phyloP scores from a whole-genome alignment of 2,113 vertebrate species.

The Polypterus bichir region DNA sequence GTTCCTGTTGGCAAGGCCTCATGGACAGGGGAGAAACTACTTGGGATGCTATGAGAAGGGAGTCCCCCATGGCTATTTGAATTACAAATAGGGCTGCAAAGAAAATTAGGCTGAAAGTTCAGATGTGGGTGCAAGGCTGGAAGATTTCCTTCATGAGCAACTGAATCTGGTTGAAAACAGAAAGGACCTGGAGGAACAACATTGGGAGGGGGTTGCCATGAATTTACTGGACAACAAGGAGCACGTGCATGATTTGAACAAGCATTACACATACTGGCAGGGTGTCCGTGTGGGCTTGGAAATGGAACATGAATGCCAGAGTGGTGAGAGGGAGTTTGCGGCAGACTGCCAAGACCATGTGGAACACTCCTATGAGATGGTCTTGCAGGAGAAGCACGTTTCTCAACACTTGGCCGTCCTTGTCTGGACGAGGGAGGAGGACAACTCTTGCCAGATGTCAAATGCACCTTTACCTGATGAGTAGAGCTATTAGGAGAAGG shows the following conservation, averaged over 20 bases:
- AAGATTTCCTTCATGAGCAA: constrained; percentile 31
- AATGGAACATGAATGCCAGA: constrained; percentile 52
- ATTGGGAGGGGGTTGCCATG: constrained; percentile 40
- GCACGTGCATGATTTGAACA: constrained; percentile 36
- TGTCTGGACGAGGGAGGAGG: constrained; percentile 8
- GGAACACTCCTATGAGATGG: constrained; percentile 16
- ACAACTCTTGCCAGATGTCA: constrained; percentile 26
- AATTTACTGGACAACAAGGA: constrained; percentile 34
- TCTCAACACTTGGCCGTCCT: constrained; percentile 22
- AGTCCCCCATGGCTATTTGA: constrained; percentile 31
- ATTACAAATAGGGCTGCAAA: constrained; percentile 35
- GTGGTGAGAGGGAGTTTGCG: constrained; percentile 29
- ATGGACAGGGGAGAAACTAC: constrained; percentile 19
- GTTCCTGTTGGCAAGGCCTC: constrained; percentile 21
- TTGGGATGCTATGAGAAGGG: constrained; percentile 27
- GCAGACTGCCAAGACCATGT: constrained; percentile 28
- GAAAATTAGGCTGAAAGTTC: constrained; percentile 34
- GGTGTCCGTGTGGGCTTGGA: constrained; percentile 30
- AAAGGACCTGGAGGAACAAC: constrained; percentile 15
- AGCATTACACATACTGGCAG: constrained; percentile 47
- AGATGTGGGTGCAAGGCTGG: constrained; percentile 31
- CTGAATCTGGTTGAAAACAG: constrained; percentile 24
- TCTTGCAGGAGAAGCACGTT: constrained; percentile 19
- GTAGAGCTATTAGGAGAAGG: constrained; percentile 36
- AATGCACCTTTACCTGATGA: constrained; percentile 24